Base-by-base conservation (phyloP, 2,113 vertebrate species). In the Rhynchomys soricoides region DNA sequence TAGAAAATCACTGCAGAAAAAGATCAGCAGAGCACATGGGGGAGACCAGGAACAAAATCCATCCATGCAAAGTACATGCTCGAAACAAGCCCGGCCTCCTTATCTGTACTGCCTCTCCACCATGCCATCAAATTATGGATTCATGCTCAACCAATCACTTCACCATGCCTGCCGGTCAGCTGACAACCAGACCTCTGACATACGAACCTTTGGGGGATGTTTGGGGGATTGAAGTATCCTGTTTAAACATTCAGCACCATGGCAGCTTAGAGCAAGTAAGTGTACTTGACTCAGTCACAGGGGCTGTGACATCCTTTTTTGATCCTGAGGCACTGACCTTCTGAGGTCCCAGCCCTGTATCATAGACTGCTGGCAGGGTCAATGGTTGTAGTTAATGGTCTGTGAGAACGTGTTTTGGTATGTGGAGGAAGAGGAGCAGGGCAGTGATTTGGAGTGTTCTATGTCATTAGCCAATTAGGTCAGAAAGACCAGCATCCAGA, bases 141-240 rank as follows among this genome's bases (percentile, higher is more conserved):
- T n/a, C 21, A 40, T 40, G n/a, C n/a, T n/a, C n/a, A n/a, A n/a
- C 45, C 17, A 48, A 8, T 88, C 34, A 57, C 37, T 31, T 55
- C 2, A 22, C 22, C 50, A 40, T 29, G n/a, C 13, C 68, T 37
- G n/a, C 13, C 68, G 37, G 29, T 88, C 37, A 88, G 86, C 22
- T 88, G 86, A 24, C 68, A 88, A 40, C 22, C 37, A 73, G 24
- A 26, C 48, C 16, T 40, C 50, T 55, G 37, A 73, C 66, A 73
- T 48, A 29, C 29, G 48, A 73, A 22, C 37, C 48, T 88, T 73
- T 88, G 66, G 34, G 34, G 21, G 21, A 71, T 64, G 40, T 71
- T 70, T 52, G n/a, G n/a, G n/a, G n/a, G n/a, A n/a, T 68, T 94
- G 78, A 73, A 73, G 10, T 90, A 57, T 95, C 90, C 90, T 94